Conservation (phyloP, 2,797 vertebrate species). For the Steatocranus sp. region DNA sequence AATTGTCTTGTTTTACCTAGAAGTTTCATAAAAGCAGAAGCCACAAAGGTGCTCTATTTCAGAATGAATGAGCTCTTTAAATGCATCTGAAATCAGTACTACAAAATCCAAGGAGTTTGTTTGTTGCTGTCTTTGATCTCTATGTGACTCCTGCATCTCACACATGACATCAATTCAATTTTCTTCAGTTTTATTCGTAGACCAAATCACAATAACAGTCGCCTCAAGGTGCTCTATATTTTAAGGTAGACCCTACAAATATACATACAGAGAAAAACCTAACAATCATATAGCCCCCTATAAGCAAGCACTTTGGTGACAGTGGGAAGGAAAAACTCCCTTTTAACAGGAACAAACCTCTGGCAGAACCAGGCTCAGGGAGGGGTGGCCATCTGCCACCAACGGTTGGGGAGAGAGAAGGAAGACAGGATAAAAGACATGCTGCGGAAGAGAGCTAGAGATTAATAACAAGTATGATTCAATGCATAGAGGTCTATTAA, state of each 20-base stretch:
- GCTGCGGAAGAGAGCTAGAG: neutral
- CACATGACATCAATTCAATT: neutral
- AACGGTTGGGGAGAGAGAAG: neutral
- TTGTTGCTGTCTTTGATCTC: neutral
- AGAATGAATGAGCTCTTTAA: neutral
- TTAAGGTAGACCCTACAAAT: neutral
- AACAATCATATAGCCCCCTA: neutral
- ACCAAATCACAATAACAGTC: neutral
- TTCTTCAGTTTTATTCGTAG: neutral
- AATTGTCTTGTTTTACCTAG: neutral
- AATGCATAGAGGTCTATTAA: neutral
- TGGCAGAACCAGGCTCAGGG: neutral
- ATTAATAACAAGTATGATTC: neutral
- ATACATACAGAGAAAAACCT: neutral
- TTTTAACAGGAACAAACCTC: neutral
- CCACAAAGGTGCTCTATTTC: neutral
- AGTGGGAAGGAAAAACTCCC: neutral
- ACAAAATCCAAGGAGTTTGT: neutral
- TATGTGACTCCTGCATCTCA: neutral
- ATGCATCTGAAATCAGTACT: neutral
- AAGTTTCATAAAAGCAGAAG: neutral
- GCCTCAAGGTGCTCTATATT: neutral
- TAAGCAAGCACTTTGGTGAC: neutral
- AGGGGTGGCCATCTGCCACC: neutral
- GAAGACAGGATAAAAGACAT: neutral